Evolutionary conservation across 1,140 invertebrate species (phyloP).

Genomic region (Holotrichia oblita): DNA sequence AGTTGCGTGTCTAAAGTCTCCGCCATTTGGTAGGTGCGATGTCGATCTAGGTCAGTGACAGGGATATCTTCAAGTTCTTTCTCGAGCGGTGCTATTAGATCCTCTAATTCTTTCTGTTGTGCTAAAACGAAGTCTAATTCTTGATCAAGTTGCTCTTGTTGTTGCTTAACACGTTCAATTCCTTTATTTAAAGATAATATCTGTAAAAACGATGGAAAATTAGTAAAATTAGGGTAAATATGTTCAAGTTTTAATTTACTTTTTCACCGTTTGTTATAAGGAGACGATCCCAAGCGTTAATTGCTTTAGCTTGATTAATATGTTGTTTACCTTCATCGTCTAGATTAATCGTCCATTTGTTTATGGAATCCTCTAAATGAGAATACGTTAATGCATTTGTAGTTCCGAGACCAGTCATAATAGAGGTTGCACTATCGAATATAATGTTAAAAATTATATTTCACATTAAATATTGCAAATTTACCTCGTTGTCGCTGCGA

Average conservation of each 20-base stretch:
- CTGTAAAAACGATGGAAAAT: constrained; percentile 60
- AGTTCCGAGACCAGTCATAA: constrained; percentile 59
- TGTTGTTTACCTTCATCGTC: constrained; percentile 95
- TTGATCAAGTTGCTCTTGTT: constrained; percentile 90
- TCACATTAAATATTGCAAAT: constrained; percentile 20
- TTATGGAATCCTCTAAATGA: constrained; percentile 92
- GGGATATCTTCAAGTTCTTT: constrained; percentile 77
- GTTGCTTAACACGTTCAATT: constrained; percentile 85
- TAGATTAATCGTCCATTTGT: constrained; percentile 94
- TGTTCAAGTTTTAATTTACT: constrained; percentile 62
- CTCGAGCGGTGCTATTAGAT: constrained; percentile 85
- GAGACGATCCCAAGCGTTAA: constrained; percentile 94
- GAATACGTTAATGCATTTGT: constrained; percentile 78
- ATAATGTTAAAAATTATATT: constrained; percentile 38
- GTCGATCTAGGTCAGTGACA: constrained; percentile 85
- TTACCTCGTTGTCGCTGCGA: constrained; percentile 41
- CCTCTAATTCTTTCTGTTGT: constrained; percentile 93
- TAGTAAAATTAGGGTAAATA: constrained; percentile 29
- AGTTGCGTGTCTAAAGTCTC: constrained; percentile 93
- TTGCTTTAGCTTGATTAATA: constrained; percentile 91
- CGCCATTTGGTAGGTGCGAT: constrained; percentile 83
- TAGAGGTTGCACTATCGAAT: constrained; percentile 57
- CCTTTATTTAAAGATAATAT: constrained; percentile 87
- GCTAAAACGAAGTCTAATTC: constrained; percentile 94
- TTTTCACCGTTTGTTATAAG: constrained; percentile 93